phyloP scores from a whole-genome alignment of 2,888 invertebrate genomes.

The Monoplex corrugatus region DNA sequence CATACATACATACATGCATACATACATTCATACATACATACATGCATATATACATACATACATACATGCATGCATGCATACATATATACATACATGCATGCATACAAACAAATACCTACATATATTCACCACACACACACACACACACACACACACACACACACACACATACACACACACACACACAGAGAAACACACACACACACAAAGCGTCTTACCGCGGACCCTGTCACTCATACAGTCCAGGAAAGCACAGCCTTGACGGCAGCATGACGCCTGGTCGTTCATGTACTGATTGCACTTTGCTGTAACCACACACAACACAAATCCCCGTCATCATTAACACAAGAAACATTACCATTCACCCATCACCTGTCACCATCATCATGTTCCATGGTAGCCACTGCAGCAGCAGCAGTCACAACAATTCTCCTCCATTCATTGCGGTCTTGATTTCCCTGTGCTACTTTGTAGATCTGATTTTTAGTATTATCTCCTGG shows the following conservation, averaged over 20 bases:
- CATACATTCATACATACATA: no score
- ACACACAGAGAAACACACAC: neutral
- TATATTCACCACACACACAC: neutral
- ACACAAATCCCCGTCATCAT: neutral
- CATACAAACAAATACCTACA: neutral
- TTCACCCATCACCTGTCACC: no score
- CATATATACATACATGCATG: neutral
- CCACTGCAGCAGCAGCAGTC: no score
- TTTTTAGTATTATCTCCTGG: no score
- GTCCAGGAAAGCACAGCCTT: conserved; percentile 35
- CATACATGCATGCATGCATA: neutral
- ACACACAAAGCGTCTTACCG: neutral
- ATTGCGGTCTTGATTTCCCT: no score
- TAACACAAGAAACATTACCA: no score
- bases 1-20: neutral
- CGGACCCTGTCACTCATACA: neutral
- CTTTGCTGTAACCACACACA: neutral
- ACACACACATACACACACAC: neutral
- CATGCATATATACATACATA: neutral
- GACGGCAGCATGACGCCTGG: conserved; percentile 4
- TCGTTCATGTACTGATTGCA: neutral
- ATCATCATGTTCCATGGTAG: no score
- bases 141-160: neutral
- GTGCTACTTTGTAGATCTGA: no score
- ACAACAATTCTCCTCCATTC: no score